A percentile compares a stretch with the other conserved stretches of the same genome.
Conservation (phyloP, 2,113 vertebrate species). For the Mesocricetus auratus region DNA sequence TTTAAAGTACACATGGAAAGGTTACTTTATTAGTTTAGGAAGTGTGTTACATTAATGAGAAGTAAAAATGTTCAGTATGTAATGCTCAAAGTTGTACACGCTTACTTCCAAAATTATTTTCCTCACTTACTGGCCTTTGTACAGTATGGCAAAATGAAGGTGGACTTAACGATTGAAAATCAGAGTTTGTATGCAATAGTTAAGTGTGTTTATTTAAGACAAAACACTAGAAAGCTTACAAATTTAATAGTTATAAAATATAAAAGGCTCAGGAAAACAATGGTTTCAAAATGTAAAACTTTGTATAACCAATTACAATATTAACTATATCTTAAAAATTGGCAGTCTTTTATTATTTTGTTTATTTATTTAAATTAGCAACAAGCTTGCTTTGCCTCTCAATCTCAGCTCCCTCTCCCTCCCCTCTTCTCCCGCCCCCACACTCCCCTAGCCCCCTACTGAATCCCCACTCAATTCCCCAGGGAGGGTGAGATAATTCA, state of each 20-base stretch:
- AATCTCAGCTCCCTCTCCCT: too few species aligned
- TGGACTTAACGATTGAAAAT: not conserved
- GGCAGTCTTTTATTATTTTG: too few species aligned
- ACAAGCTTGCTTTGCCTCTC: too few species aligned
- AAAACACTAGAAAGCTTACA: not conserved
- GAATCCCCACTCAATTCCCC: too few species aligned
- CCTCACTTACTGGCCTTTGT: not conserved
- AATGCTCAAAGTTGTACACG: not conserved
- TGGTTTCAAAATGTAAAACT: not conserved
- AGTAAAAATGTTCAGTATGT: not conserved
- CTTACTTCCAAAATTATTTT: not conserved
- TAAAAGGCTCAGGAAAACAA: not conserved
- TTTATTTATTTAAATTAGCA: too few species aligned
- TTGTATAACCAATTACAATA: not conserved
- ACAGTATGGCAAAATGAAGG: not conserved
- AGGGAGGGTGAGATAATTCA: too few species aligned
- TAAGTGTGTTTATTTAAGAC: not conserved
- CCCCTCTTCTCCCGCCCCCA: too few species aligned
- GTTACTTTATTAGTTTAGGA: not conserved
- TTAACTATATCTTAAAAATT: not conserved
- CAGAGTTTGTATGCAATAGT: not conserved
- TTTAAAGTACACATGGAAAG: not conserved
- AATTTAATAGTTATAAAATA: not conserved
- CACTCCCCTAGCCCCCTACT: too few species aligned
- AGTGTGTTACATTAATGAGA: not conserved